Percentiles rank a stretch among this genome's conserved stretches.
Evolutionary conservation across 1,140 invertebrate genomes (phyloP).

Genomic region (Brevipalpus yothersi): DNA sequence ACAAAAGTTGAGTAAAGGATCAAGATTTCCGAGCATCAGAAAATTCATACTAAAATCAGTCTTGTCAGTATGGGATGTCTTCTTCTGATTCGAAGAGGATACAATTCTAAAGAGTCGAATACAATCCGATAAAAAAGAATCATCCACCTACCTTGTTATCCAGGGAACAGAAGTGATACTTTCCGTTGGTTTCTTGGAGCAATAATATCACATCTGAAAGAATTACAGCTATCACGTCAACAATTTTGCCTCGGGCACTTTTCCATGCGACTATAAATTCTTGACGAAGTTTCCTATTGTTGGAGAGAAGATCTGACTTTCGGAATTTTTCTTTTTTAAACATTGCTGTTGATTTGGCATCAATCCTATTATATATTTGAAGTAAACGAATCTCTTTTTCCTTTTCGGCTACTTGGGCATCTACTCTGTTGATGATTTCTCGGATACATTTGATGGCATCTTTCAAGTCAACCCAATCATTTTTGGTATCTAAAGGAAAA

Average conservation of each 20-base stretch:
- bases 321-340: conserved; percentile 67
- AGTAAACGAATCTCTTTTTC: conserved; percentile 62
- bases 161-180: conserved; percentile 27
- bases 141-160: conserved; percentile 24
- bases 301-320: conserved; percentile 68
- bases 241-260: conserved; percentile 20
- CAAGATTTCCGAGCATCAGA: no score
- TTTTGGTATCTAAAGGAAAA: background rate
- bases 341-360: conserved; percentile 63
- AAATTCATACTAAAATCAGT: no score
- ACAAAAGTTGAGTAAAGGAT: no score
- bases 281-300: conserved; percentile 32
- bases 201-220: conserved; percentile 32
- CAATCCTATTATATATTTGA: conserved; percentile 75
- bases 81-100: no score
- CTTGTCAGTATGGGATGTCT: no score
- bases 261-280: conserved; percentile 21
- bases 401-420: conserved; percentile 70
- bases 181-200: conserved; percentile 54
- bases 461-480: background rate
- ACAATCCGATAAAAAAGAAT: no score
- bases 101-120: no score
- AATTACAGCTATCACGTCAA: conserved; percentile 10
- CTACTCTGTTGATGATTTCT: conserved; percentile 61
- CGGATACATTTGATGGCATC: conserved; percentile 16